Conservation (phyloP, 2,113 vertebrate genomes). For the Deroptyus accipitrinus region DNA sequence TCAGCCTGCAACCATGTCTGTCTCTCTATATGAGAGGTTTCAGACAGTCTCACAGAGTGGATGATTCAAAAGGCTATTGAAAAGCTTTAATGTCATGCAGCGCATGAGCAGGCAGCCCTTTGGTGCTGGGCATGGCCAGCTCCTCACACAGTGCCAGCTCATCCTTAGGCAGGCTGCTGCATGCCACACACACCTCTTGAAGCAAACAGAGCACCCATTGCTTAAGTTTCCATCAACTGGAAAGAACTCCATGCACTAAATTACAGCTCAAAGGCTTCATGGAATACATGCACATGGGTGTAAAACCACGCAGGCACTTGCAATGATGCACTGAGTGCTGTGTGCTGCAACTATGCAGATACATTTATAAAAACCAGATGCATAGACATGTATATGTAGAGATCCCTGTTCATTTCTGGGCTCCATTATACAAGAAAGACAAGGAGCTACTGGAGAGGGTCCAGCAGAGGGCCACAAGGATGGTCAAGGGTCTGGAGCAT, state of each 20-base stretch:
- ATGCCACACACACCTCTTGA: accelerated
- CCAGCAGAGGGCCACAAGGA: not conserved
- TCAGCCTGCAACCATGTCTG: not conserved
- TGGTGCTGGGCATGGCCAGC: accelerated
- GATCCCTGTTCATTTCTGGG: not conserved
- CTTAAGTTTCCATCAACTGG: not conserved
- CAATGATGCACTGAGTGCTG: accelerated
- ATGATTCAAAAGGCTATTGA: not conserved
- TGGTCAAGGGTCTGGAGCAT: not conserved
- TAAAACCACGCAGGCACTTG: not conserved
- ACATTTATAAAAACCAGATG: accelerated
- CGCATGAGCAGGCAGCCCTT: not conserved
- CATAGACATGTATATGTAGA: not conserved
- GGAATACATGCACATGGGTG: not conserved
- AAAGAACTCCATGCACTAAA: not conserved
- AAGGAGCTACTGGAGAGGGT: not conserved
- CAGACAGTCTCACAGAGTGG: not conserved
- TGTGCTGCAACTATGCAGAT: not conserved
- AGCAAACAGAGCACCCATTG: not conserved
- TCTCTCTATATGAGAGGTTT: not conserved
- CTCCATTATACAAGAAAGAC: not conserved
- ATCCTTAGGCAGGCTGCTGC: not conserved
- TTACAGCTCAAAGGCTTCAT: not conserved
- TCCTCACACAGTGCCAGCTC: not conserved
- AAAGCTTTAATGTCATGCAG: not conserved